Evolutionary conservation across 2,888 invertebrate species (phyloP), one percentile per base, ranked within the genome.

Genomic region (Phorcus lineatus): DNA sequence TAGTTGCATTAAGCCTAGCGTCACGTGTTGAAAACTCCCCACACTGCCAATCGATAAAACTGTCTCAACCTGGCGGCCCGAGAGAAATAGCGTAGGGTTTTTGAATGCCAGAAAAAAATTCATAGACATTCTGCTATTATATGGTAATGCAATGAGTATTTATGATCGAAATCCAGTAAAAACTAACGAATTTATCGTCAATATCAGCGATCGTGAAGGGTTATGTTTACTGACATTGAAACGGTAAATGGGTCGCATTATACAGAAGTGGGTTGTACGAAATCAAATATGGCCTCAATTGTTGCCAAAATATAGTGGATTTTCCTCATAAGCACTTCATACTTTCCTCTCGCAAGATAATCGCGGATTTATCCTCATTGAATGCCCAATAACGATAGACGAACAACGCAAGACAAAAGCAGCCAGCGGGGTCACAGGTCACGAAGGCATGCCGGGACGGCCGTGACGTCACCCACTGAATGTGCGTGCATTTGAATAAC

Each of bases 401-500:
- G 31, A 75, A 52, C 75, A 75, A 47, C 54, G 75, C 75, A 24
- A 77, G 47, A 77, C 57, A 66, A 62, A 57, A 62, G 77, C 40
- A 47, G 57, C 47, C 19, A 22, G 52, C 52, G 36, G 52, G 78
- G 78, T 78, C 78, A 70, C 19, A 67, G 70, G 47, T 70, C 70
- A 28, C 66, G 31, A 52, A 24, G 47, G 67, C 52, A 78, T 70
- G 66, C 47, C 52, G 77, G 67, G 77, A 83, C 80, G 76, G 67
- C 40, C 47, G 81, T 85, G 85, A 85, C 85, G 83, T 82, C 83
- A 85, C 80, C 67, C 66, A 80, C 80, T 81, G 82, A 83, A 81
- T 83, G 81, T 81, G 85, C 85, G 85, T 82, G 83, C 83, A 83
- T 85, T 85, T 85, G 82, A 85, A 85, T 85, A 85, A 82, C 80